Evolutionary conservation across 2,888 invertebrate genomes (phyloP).

Genomic region (Andrena flavipes): DNA sequence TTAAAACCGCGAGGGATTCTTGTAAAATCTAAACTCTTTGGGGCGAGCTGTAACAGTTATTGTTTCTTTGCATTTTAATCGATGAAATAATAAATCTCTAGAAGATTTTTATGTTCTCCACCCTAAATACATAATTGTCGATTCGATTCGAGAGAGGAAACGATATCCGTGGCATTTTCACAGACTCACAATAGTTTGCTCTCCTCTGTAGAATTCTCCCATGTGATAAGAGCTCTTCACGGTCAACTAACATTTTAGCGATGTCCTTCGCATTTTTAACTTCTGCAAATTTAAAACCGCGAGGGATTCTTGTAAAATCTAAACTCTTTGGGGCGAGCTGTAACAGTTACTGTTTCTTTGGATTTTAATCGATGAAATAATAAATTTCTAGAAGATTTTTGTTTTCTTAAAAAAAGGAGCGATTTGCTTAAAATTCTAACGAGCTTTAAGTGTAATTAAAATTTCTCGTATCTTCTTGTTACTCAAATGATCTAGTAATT

Average conservation of each 20-base stretch:
- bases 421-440: not conserved
- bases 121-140: constrained; percentile 71
- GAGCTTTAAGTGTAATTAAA: not conserved
- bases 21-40: not conserved
- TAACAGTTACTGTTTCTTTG: too few species aligned
- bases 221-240: not conserved
- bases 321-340: not conserved
- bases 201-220: not conserved
- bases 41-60: not conserved
- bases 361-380: too few species aligned
- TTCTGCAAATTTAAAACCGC: not conserved
- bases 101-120: constrained; percentile 44
- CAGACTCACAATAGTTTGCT: constrained; percentile 21
- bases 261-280: not conserved
- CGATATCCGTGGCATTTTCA: constrained; percentile 58
- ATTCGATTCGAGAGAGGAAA: constrained; percentile 55
- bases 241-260: not conserved
- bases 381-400: not conserved
- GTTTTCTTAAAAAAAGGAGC: not conserved
- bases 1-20: not conserved
- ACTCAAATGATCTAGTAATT: not conserved
- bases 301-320: not conserved
- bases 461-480: not conserved
- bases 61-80: too few species aligned
- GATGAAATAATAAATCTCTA: too few species aligned